A percentile compares a stretch with the other conserved stretches of the same genome.
Conservation (phyloP, 2,888 invertebrate species). For the Creontiades dilutus region DNA sequence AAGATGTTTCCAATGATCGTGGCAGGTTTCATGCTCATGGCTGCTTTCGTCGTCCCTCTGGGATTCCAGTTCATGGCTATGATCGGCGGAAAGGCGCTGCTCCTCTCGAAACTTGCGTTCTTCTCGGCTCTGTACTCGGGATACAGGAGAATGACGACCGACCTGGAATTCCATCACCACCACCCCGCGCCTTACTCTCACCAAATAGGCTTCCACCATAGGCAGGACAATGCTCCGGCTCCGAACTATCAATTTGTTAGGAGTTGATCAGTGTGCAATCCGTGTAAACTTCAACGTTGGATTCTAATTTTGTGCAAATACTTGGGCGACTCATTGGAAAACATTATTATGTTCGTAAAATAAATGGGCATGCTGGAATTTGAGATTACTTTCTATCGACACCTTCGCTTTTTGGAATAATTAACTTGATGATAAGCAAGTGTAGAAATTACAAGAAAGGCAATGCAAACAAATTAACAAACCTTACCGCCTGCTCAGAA, state of each 20-base stretch:
- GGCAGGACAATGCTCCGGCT: not conserved
- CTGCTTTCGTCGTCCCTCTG: slow-evolving; percentile 88
- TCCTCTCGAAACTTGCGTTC: slow-evolving; percentile 90
- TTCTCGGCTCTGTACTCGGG: slow-evolving; percentile 83
- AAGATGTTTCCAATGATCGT: slow-evolving; percentile 87
- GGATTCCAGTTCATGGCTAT: slow-evolving; percentile 92
- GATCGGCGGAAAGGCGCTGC: slow-evolving; percentile 88
- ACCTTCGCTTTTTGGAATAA: not conserved
- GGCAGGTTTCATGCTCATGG: slow-evolving; percentile 88
- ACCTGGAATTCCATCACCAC: slow-evolving; percentile 74
- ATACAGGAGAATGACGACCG: slow-evolving; percentile 73
- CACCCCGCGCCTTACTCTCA: slow-evolving; percentile 20
- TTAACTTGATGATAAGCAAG: no score
- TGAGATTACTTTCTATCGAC: no score
- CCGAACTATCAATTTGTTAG: not conserved
- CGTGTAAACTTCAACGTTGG: not conserved
- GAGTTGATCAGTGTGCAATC: not conserved
- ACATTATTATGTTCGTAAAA: not conserved
- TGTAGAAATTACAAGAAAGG: no score
- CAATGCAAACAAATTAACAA: no score
- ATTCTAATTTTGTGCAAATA: not conserved
- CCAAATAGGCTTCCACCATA: slow-evolving; percentile 57
- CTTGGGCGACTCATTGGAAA: not conserved
- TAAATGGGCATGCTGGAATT: not conserved
- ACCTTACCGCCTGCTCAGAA: no score